phyloP scores from a whole-genome alignment of 2,888 invertebrate genomes.

The Scaptomyza polygonia region DNA sequence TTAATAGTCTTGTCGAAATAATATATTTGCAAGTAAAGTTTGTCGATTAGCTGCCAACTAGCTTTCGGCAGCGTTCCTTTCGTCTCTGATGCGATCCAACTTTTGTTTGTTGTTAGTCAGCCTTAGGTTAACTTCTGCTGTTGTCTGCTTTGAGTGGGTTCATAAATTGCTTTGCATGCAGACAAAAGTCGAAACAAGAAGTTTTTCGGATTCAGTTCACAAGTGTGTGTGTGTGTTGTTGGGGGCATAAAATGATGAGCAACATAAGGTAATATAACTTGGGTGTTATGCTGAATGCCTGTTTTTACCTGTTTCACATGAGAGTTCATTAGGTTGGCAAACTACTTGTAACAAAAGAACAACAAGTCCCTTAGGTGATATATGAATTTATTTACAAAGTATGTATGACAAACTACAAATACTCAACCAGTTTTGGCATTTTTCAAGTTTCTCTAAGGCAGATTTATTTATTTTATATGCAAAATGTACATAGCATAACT shows the following conservation, averaged over 20 bases:
- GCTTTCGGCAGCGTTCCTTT: slow-evolving; percentile 4
- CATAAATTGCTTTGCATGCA: slow-evolving; percentile 64
- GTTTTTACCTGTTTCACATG: slow-evolving; percentile 26
- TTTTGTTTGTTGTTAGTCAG: slow-evolving; percentile 20
- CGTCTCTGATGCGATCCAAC: slow-evolving; percentile 22
- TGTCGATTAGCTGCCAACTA: slow-evolving; percentile 63
- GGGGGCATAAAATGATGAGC: slow-evolving; percentile 38
- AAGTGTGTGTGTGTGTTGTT: slow-evolving; percentile 36
- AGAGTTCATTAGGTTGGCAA: slow-evolving; percentile 11
- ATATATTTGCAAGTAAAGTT: slow-evolving; percentile 73
- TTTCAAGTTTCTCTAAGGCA: too few species aligned
- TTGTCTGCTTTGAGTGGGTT: slow-evolving; percentile 23
- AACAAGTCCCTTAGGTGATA: background rate
- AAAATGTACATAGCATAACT: too few species aligned
- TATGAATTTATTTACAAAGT: background rate
- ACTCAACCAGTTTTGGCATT: too few species aligned
- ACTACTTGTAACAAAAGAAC: background rate
- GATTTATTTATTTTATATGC: too few species aligned
- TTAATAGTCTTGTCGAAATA: slow-evolving; percentile 62
- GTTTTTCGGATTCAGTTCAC: slow-evolving; percentile 42
- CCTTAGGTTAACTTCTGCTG: slow-evolving; percentile 33
- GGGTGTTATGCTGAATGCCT: slow-evolving; percentile 31
- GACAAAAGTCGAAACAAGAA: slow-evolving; percentile 36
- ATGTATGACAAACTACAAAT: background rate
- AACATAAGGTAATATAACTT: slow-evolving; percentile 45